Base-by-base conservation (phyloP, 2,797 vertebrate species). In the Sebastes vulpes region DNA sequence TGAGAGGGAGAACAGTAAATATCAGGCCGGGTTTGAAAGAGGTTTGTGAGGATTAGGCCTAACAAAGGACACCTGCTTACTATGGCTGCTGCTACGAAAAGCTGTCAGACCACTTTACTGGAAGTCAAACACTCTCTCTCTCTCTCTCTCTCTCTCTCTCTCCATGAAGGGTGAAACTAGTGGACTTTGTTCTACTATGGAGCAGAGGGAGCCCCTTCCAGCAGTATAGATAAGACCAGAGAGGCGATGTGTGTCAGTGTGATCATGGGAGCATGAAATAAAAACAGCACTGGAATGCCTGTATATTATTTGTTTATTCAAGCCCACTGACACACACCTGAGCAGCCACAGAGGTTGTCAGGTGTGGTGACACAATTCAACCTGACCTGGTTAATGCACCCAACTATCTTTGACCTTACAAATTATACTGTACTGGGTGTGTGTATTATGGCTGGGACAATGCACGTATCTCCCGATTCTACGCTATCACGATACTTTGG, bases 31-130 rank as follows among this genome's bases (percentile, higher is more conserved):
- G 85, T 93, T 76, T 72, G 75, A 82, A 85, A 82, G 84, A 79
- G 75, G 81, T 87, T 89, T 90, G 81, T 71, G 78, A 76, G 86
- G 86, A 88, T 91, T 89, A 91, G 73, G 28, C 50, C 82, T 63
- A 82, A 92, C 91, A 94, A 92, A 91, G 83, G 81, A 91, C 90
- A 91, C 83, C 92, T 91, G 89, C 88, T 87, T 73, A 65, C 81
- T 59, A 4, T 48, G 48, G 75, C 75, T 71, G 75, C 70, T 63
- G 71, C 67, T 61, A 18, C 1, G 2, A 70, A 83, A 71, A 50
- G 16, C 72, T 74, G 29, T 26, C 16, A 61, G 72, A 31, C 31
- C 50, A 42, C 83, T 92, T 46, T 85, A 88, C 81, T 81, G 79
- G 76, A 87, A 89, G 77, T 77, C 65, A 65, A 48, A 63, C 31